Base-by-base conservation (phyloP, 2,888 invertebrate species). In the Lampropteryx suffumata region DNA sequence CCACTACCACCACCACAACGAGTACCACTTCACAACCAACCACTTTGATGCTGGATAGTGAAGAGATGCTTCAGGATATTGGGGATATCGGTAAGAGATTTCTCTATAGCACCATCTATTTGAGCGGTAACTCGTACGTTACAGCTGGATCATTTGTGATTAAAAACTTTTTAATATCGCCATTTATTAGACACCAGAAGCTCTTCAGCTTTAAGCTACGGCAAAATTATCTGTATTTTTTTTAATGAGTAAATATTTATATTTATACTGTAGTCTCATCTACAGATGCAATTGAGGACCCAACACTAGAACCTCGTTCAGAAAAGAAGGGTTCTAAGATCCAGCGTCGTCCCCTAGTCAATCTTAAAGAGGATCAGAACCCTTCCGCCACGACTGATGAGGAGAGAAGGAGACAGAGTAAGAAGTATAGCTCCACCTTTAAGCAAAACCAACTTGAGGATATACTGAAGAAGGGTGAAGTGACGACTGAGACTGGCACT, bases 341-440 rank as follows among this genome's bases (percentile, higher is more conserved):
- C 14, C 83, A 79, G 39, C 73, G 85, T 1, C 79, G 88, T 6
- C 89, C 89, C 0, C 70, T 88, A 2, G 69, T 82, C 8, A 70
- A 76, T 37, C 64, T 86, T n/a, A 84, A 82, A 46, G 78, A 77
- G 1, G 87, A 88, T 60, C 89, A 87, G 55, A 89, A 85, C 57
- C 80, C 82, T 0, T 80, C 86, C 1, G 89, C 89, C 0, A 86
- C 87, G 0, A 88, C 80, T 47, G 89, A 90, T 12, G 87, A 88
- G 3, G 86, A 88, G 55, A 80, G 73, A 27, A 87, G 84, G 61
- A 74, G 89, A 58, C 88, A 89, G 55, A 88, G 89, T 65, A 90
- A 90, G 71, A 90, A 89, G 61, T 90, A 83, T 72, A 89, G 87
- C 59, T 61, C 86, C 5, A 82, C 76, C 46, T 84, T 88, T 59